These are phyloP conservation scores for Eucera pruinosa DNA, from an alignment of 2,888 invertebrate species.

Conservation along the genomic window DNA sequence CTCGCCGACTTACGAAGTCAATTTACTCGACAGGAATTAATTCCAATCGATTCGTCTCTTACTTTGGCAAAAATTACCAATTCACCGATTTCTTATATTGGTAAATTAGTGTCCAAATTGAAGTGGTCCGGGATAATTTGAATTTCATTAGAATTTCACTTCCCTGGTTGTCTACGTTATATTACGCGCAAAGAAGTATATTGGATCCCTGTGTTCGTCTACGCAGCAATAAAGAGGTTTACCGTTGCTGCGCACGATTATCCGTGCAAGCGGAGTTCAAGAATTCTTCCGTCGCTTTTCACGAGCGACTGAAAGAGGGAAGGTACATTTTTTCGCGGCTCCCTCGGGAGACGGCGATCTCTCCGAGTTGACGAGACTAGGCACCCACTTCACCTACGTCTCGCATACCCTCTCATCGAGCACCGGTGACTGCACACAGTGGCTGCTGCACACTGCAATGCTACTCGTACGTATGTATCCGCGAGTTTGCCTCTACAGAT, in stretches of 20 bases:
- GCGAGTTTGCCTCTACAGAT: constrained; percentile 71
- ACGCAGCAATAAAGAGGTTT: constrained; percentile 22
- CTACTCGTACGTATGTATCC: constrained; percentile 52
- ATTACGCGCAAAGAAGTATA: neutral
- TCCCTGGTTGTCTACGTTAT: neutral
- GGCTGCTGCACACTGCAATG: constrained; percentile 16
- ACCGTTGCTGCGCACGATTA: constrained; percentile 22
- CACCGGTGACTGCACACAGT: constrained; percentile 29
- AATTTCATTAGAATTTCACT: neutral
- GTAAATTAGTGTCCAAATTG: neutral
- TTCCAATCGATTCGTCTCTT: neutral
- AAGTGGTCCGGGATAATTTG: no score
- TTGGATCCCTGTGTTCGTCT: neutral
- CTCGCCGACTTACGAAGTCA: constrained; percentile 6
- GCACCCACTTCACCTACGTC: constrained; percentile 64
- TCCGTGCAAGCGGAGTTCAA: constrained; percentile 15
- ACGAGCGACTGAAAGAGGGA: constrained; percentile 40
- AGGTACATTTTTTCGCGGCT: constrained; percentile 61
- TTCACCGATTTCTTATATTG: no score
- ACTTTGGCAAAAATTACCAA: neutral
- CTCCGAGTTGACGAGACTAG: constrained; percentile 70
- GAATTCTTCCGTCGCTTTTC: constrained; percentile 42
- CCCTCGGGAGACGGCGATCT: constrained; percentile 71
- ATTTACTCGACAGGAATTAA: constrained; percentile 2
- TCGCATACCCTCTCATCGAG: constrained; percentile 52